Evolutionary conservation across 2,888 invertebrate species (phyloP), one percentile per base, ranked within the genome.

Genomic region (Melolontha melolontha): DNA sequence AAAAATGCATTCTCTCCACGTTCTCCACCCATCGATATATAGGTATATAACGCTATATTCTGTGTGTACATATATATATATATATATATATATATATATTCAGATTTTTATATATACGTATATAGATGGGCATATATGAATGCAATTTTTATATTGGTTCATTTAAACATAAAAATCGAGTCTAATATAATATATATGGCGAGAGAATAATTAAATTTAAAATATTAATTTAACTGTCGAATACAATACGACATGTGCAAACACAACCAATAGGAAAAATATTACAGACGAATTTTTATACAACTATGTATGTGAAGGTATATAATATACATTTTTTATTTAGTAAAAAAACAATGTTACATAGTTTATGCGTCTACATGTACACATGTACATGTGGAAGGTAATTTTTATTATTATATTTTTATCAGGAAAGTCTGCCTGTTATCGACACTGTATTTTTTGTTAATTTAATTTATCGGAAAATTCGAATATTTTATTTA

Each of bases 191-290:
- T 62, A 67, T 62, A 67, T 67, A 67, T 50, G 66, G 66, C 51
- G 29, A 42, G 66, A 67, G 66, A 62, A 67, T 67, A 67, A 67
- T 67, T 67, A 67, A 67, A 67, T 67, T 62, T 62, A 67, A 67
- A 67, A 67, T 67, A 67, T 67, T 67, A 67, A 67, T 67, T 67
- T 59, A 62, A 67, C 51, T 67, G 66, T 66, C 62, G 66, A 67
- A 62, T 29, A 66, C 66, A 67, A 67, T 59, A 59, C 51, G 50
- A 67, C 59, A 42, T 49, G 44, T 29, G 41, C 17, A 41, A 34
- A 29, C 27, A 29, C 17, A n/a, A 17, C 47, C 55, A 49, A 42
- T 57, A 42, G 27, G 22, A 57, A 39, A 41, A 40, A 54, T 54
- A 16, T 54, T 40, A n/a, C 22, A 16, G 8, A 17, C 17, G 49